phyloP scores from a whole-genome alignment of 1,140 invertebrate species.

The Lasioglossum baleicum region DNA sequence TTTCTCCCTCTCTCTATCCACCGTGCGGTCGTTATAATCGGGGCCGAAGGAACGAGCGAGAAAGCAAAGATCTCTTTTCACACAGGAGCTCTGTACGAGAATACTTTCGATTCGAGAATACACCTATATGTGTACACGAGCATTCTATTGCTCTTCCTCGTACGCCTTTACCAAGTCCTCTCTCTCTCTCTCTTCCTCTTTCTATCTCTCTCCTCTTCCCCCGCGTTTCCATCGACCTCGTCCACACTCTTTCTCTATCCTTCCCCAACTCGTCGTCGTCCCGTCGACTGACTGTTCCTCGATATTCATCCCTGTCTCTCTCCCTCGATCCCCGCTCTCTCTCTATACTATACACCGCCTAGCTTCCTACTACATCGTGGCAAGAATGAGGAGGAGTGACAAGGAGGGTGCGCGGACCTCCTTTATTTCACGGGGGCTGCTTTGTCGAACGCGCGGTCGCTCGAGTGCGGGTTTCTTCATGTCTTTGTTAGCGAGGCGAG shows the following conservation, averaged over 20 bases:
- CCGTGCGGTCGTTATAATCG: slow-evolving; percentile 29
- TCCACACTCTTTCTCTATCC: not conserved
- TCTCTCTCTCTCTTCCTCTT: not conserved
- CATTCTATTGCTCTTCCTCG: not conserved
- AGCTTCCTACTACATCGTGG: slow-evolving; percentile 34
- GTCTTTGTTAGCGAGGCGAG: slow-evolving; percentile 78
- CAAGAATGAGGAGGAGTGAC: slow-evolving; percentile 34
- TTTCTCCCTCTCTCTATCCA: slow-evolving; percentile 4
- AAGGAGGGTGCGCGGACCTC: slow-evolving; percentile 44
- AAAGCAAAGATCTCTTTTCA: slow-evolving; percentile 56
- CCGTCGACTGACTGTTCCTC: slow-evolving; percentile 5
- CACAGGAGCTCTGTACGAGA: slow-evolving; percentile 26
- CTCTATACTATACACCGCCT: not conserved
- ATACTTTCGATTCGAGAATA: slow-evolving; percentile 55
- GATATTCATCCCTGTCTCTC: not conserved
- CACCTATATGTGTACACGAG: slow-evolving; percentile 20
- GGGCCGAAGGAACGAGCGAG: slow-evolving; percentile 29
- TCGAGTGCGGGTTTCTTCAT: slow-evolving; percentile 73
- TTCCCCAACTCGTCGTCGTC: slow-evolving; percentile 22
- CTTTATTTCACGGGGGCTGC: slow-evolving; percentile 70
- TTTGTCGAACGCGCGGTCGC: slow-evolving; percentile 67
- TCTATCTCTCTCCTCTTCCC: not conserved
- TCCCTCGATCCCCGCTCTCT: too few relatives aligned
- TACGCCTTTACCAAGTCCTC: not conserved
- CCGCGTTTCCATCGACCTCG: not conserved